phyloP scores from a whole-genome alignment of 2,113 vertebrate species.

The Peromyscus polionotus region DNA sequence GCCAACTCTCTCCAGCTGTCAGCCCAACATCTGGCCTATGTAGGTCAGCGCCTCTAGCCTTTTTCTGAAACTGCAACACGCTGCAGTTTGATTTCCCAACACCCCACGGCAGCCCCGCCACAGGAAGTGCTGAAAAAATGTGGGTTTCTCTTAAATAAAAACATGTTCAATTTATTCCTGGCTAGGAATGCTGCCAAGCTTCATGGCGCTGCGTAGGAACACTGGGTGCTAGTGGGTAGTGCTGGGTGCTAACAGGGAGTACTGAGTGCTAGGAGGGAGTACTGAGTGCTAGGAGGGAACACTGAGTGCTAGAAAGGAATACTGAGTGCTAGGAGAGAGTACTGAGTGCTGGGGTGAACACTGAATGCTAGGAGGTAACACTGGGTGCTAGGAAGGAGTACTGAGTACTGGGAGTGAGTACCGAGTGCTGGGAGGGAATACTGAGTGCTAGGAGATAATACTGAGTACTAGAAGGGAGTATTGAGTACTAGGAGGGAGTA shows the following conservation, averaged over 20 bases:
- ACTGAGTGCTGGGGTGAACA: too few species aligned
- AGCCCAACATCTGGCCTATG: conserved; percentile 73
- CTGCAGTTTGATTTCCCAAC: conserved; percentile 44
- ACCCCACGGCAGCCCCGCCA: not conserved
- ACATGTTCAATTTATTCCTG: not conserved
- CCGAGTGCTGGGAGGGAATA: not conserved
- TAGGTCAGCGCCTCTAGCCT: conserved; percentile 55
- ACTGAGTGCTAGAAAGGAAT: not conserved
- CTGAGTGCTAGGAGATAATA: not conserved
- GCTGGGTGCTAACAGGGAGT: not conserved
- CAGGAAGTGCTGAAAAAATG: conserved; percentile 22
- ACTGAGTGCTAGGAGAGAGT: too few species aligned
- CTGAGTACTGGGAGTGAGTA: not conserved
- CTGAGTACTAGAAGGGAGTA: not conserved
- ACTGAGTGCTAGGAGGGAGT: not conserved
- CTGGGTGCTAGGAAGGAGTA: not conserved
- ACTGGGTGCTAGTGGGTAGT: not conserved
- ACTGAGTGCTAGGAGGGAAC: not conserved
- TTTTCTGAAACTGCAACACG: conserved; percentile 7
- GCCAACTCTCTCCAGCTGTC: conserved; percentile 35
- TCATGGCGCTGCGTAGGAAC: not conserved
- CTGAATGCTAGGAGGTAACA: not conserved
- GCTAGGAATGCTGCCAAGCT: not conserved
- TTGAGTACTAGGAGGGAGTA: not conserved
- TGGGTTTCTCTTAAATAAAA: not conserved